phyloP scores from a whole-genome alignment of 2,797 vertebrate genomes.

The Gymnodraco acuticeps region DNA sequence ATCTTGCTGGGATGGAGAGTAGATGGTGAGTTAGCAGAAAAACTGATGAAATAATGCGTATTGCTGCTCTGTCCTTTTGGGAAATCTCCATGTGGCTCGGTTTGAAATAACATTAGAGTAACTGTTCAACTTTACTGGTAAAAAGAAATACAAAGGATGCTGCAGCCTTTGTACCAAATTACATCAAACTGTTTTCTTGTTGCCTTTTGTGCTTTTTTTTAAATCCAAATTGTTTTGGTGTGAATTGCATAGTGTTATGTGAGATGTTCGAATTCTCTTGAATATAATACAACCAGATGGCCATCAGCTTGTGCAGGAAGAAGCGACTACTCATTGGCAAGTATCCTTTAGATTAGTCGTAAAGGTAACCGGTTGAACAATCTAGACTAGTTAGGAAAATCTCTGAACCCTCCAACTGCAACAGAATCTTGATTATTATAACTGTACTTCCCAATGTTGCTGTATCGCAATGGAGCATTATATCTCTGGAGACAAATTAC shows the following conservation, averaged over 20 bases:
- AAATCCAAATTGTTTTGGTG: too few relatives aligned
- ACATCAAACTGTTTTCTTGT: too few relatives aligned
- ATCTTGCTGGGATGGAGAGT: not conserved
- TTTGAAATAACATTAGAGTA: not conserved
- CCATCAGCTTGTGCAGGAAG: too few relatives aligned
- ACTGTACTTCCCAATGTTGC: not conserved
- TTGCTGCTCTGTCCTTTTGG: not conserved
- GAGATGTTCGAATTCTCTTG: too few relatives aligned
- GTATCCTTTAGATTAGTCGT: too few relatives aligned
- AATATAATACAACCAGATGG: too few relatives aligned
- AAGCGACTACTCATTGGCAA: too few relatives aligned
- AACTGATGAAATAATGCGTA: constrained; percentile 2
- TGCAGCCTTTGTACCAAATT: not conserved
- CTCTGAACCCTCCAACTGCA: not conserved
- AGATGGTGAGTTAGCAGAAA: constrained; percentile 12
- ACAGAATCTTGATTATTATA: not conserved
- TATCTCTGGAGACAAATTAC: not conserved
- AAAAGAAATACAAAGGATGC: constrained; percentile 2
- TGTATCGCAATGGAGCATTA: not conserved
- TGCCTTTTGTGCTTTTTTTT: too few relatives aligned
- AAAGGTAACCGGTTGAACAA: not conserved
- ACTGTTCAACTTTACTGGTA: not conserved
- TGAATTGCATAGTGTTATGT: too few relatives aligned
- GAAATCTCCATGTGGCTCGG: not conserved
- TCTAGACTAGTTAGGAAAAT: not conserved